Evolutionary conservation across 2,113 vertebrate genomes (phyloP), one percentile per base, ranked within the genome.

Genomic region (Probosciger aterrimus): DNA sequence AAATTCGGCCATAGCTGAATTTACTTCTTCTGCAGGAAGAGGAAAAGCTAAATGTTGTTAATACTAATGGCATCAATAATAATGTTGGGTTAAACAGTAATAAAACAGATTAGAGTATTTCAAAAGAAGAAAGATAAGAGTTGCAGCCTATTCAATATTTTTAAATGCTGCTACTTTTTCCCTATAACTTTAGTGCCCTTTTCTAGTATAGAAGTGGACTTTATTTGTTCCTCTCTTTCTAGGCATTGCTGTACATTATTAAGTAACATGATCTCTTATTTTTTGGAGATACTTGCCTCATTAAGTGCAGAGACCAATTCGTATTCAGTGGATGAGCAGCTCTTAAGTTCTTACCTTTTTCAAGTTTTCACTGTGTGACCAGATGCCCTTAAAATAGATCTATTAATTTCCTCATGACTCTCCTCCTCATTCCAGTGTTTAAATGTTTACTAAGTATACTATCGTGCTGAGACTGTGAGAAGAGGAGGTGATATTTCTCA

Each of bases 401-500:
- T 86, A 4, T 83, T 86, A 57, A 63, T 94, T 93, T 91, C 50
- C 33, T 93, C 33, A 63, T 44, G 25, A 93, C 55, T 95, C 30
- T 92, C 7, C 63, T 94, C 77, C 65, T 92, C 46, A 44, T 90
- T 74, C 16, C n/a, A 65, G 46, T 46, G 80, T 83, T 67, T 81
- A 35, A 78, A n/a, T 93, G 64, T 90, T 96, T 94, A 75, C 37
- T 57, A 13, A 92, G 49, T 67, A 19, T 46, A 12, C 71, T 73
- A 22, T 67, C 46, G 8, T 74, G 70, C 70, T 65, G 70, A 80
- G 75, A n/a, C 49, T 73, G 55, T 79, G 88, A 86, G 88, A 92
- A 62, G 91, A 94, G 82, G 73, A 90, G 80, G 71, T 93, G 92
- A 28, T 83, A 86, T 5, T 88, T 96, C 80, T 74, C 79, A 93